Conservation (phyloP, 2,113 vertebrate genomes). For the Chaetodon trifascialis region DNA sequence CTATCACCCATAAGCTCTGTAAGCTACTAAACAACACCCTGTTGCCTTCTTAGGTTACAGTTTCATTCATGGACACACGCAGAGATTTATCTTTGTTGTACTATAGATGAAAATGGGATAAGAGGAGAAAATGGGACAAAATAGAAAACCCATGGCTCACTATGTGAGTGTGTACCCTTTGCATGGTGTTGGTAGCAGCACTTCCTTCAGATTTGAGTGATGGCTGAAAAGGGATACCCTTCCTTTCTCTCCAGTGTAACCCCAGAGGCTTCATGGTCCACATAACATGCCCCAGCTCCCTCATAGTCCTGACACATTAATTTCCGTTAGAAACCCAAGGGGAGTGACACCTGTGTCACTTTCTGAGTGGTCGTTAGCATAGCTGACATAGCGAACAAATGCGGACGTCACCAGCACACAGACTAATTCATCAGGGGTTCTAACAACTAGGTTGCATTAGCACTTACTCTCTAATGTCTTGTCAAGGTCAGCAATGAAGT, state of each 20-base stretch:
- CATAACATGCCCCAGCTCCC: neutral
- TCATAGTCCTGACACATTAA: slow-evolving; percentile 27
- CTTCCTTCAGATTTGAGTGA: slow-evolving; percentile 15
- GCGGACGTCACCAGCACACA: neutral
- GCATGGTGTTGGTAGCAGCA: neutral
- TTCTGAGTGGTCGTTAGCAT: slow-evolving; percentile 44
- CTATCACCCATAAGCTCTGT: neutral
- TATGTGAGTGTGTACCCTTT: neutral
- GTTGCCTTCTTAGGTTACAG: neutral
- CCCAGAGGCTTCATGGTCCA: slow-evolving; percentile 20
- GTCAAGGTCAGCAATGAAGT: slow-evolving; percentile 98
- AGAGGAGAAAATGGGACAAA: neutral
- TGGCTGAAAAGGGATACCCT: slow-evolving; percentile 36
- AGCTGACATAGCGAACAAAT: slow-evolving; percentile 19
- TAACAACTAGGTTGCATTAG: slow-evolving; percentile 36
- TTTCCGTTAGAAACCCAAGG: slow-evolving; percentile 35
- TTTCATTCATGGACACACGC: neutral
- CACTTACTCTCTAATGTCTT: slow-evolving; percentile 95
- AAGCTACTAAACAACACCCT: neutral
- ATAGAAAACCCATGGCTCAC: neutral
- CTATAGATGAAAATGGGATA: neutral
- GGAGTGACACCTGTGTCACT: slow-evolving; percentile 33
- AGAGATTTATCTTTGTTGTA: neutral
- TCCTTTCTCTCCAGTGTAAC: slow-evolving; percentile 27
- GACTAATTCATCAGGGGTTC: slow-evolving; percentile 23